These are phyloP conservation scores for Gymnorhina tibicen DNA, from an alignment of 2,113 vertebrate species.

Conservation along the genomic window DNA sequence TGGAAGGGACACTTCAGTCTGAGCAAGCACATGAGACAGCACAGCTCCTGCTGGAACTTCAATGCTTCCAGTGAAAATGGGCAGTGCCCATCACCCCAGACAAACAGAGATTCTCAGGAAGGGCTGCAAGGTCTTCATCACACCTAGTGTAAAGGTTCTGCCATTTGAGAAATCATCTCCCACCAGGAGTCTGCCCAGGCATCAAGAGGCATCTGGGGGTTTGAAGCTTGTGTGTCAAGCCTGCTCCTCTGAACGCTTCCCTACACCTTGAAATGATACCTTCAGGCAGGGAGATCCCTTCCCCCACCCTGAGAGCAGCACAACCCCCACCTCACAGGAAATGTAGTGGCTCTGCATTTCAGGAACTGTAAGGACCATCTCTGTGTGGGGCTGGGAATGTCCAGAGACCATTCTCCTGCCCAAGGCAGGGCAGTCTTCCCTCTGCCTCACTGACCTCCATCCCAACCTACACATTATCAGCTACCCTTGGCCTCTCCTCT, in stretches of 20 bases:
- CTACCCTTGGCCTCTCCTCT: not conserved
- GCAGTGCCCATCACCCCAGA: not conserved
- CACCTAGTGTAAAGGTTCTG: not conserved
- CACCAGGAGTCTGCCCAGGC: not conserved
- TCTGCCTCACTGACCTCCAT: not conserved
- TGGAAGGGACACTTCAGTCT: not conserved
- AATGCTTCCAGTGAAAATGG: not conserved
- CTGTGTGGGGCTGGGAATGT: fast-evolving
- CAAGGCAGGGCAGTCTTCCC: not conserved
- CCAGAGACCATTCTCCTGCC: not conserved
- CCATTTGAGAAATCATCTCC: not conserved
- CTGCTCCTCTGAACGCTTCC: not conserved
- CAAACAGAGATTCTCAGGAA: not conserved
- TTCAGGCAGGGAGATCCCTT: not conserved
- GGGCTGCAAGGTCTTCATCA: not conserved
- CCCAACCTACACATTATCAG: not conserved
- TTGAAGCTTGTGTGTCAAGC: not conserved
- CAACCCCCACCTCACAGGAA: not conserved
- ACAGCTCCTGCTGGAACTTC: not conserved
- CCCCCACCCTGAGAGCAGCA: not conserved
- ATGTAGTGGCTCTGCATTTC: not conserved
- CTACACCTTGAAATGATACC: not conserved
- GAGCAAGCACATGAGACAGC: not conserved
- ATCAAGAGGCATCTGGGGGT: not conserved
- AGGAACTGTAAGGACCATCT: not conserved